Base-by-base conservation (phyloP, 2,888 invertebrate species). In the Agrypnus murinus region DNA sequence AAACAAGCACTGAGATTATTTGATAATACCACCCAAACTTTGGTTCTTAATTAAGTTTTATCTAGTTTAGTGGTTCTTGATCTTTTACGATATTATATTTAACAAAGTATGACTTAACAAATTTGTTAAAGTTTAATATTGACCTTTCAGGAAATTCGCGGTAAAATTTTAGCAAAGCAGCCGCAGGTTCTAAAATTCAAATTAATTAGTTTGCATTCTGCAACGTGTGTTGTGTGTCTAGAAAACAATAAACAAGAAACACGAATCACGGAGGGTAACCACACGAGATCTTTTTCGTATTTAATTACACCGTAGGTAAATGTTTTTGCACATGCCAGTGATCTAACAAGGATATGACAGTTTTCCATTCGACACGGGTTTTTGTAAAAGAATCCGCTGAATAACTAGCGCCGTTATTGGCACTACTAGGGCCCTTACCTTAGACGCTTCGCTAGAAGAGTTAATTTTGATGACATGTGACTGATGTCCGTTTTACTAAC, bases 401-500 rank as follows among this genome's bases (percentile, higher is more conserved):
- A 10, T 46, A 17, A 46, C 46, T 19, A 46, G 17, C 17, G 10
- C 46, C 46, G 46, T 19, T 46, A 10, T 43, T 9, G 45, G 45
- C 5, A 45, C 34, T 34, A 36, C 17, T n/a, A n/a, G n/a, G n/a
- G n/a, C n/a, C n/a, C 17, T 17, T 59, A 36, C 19, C 46, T 60
- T 40, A 67, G 48, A 65, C 65, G 36, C 55, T 57, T 19, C 32
- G 57, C 53, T 60, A 67, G 40, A 67, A 36, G 46, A 53, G 38
- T 53, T 17, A 14, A 32, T 50, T 53, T 62, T 55, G 67, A 68
- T 68, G 67, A 68, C 67, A 68, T 38, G 67, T 66, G 65, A 66
- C 36, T 66, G 65, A 58, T 66, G 38, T 15, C 36, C 45, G 45
- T 25, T 55, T 62, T 60, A 43, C 40, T 68, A 43, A 50, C 48